Percentiles rank a stretch among this genome's conserved stretches.
Conservation (phyloP, 2,113 vertebrate genomes). For the Myotis davidii region DNA sequence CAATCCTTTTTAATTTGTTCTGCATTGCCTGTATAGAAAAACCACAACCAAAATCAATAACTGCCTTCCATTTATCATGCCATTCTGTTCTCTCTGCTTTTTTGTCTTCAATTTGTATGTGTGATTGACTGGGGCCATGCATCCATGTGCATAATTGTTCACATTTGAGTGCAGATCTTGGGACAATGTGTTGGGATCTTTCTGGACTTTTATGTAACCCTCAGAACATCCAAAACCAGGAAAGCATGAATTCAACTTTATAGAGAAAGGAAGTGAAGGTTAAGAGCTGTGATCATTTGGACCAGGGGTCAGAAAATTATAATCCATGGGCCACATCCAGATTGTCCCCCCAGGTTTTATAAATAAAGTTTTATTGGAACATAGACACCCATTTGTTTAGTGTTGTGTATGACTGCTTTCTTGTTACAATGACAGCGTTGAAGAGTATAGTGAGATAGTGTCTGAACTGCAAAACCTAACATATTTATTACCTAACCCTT, state of each 20-base stretch:
- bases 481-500: background rate
- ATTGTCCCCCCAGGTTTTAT: background rate
- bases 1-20: slow-evolving; percentile 3
- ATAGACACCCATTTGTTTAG: background rate
- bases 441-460: background rate
- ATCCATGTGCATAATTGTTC: background rate
- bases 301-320: background rate
- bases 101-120: background rate
- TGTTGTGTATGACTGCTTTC: background rate
- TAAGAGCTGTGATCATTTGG: background rate
- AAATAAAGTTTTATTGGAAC: background rate
- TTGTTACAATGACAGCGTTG: background rate
- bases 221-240: background rate
- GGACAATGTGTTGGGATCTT: background rate
- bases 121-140: background rate
- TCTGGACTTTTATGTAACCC: background rate
- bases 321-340: background rate
- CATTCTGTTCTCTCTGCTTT: background rate
- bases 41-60: background rate
- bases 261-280: background rate
- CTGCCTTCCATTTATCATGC: background rate
- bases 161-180: background rate
- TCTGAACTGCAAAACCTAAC: background rate
- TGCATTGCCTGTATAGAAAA: background rate
- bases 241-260: background rate